Conservation (phyloP, 2,113 vertebrate genomes). For the Psephotus haematonotus region DNA sequence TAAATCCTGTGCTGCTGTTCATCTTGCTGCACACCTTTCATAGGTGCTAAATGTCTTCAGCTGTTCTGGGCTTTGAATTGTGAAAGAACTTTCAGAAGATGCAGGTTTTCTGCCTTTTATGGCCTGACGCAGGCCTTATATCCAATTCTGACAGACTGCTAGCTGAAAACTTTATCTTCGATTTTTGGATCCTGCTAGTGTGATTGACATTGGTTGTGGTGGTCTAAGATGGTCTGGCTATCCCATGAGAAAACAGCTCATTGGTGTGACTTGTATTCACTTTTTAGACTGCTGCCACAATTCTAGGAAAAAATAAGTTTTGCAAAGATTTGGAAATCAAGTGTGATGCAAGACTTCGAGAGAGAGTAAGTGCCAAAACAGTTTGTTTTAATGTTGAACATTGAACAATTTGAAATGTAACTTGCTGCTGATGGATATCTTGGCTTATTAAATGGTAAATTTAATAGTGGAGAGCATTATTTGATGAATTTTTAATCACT, state of each 20-base stretch:
- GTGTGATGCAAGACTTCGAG: conserved; percentile 86
- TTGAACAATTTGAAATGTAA: not conserved
- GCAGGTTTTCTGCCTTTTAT: not conserved
- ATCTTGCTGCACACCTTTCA: not conserved
- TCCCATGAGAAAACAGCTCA: not conserved
- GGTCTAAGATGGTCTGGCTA: not conserved
- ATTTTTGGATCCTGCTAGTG: not conserved
- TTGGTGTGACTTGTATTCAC: conserved; percentile 6
- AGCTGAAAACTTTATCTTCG: not conserved
- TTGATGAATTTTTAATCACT: not conserved
- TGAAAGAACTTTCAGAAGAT: not conserved
- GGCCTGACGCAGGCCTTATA: not conserved
- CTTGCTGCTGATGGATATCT: not conserved
- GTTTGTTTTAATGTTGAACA: not conserved
- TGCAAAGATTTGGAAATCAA: conserved; percentile 80
- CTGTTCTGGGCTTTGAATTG: not conserved
- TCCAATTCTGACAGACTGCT: not conserved
- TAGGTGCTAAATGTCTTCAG: not conserved
- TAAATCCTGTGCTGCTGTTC: not conserved
- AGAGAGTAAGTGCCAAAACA: conserved; percentile 81
- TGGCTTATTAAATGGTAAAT: not conserved
- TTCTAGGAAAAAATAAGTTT: conserved; percentile 82
- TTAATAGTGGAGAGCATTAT: not conserved
- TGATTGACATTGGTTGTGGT: not conserved
- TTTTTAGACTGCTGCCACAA: conserved; percentile 85